Base-by-base conservation (phyloP, 2,113 vertebrate genomes). In the Gymnogyps californianus region DNA sequence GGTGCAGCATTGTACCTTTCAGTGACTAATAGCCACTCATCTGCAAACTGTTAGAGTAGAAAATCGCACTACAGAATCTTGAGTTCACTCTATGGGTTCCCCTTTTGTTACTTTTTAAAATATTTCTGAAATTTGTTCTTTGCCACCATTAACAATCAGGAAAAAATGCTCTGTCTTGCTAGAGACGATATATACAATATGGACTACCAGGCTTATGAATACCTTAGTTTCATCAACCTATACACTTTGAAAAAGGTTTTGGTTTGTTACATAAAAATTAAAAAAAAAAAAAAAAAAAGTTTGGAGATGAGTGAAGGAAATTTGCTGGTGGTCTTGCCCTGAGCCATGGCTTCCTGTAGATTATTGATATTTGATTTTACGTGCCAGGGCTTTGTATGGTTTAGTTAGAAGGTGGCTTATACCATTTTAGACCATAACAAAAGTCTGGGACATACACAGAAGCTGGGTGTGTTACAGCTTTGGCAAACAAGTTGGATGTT, bases 41-140 rank as follows among this genome's bases (percentile, higher is more conserved):
- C 46, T 94, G 84, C 83, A 76, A 78, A 76, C 61, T 52, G 71
- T 89, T 62, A 36, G 80, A 76, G 61, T 24, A 84, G 77, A 72
- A 95, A 85, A 89, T 47, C 38, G n/a, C 54, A 22, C 40, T 92
- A 38, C 42, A 70, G 62, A 71, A 66, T 79, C 58, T 93, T 58
- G 65, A 91, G 40, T 84, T 86, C 40, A 6, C 44, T 93, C 36
- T 49, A 12, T 26, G 44, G 17, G 13, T 71, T 94, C 18, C n/a
- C 17, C 32, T 22, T 85, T 72, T 31, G 47, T 66, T 79, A 21
- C 49, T 83, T 85, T 72, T 38, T 49, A 64, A 82, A 89, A 64
- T 79, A 49, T 49, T 89, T 75, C 64, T 87, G 75, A 62, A 40
- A 34, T 85, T 40, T 89, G 3, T 70, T 84, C 38, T 85, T 94